Evolutionary conservation across 2,888 invertebrate genomes (phyloP), one percentile per base, ranked within the genome.

Genomic region (Catotricha subobsoleta): DNA sequence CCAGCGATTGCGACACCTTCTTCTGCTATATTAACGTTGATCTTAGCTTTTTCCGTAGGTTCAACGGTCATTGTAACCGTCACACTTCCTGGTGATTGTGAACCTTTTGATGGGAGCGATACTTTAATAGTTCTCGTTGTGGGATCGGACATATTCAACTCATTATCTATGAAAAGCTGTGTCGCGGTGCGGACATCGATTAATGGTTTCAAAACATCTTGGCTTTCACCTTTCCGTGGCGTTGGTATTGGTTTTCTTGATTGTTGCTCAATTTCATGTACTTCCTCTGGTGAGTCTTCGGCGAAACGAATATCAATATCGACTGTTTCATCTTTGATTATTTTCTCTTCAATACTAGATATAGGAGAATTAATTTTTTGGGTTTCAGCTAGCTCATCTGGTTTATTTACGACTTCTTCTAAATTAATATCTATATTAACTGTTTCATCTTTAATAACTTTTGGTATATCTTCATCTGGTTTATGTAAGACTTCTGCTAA

Each of bases 21-120:
- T 48, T 62, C 59, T 12, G 56, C 48, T 33, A 62, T 58, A 27
- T 53, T 57, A 47, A 62, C 54, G 44, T 54, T 57, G 2, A 62
- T 52, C 45, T 62, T 61, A 4, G 51, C 38, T 18, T 46, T 44
- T 6, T 50, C 48, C 16, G 18, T 18, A 12, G 41, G 46, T 16
- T 48, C 50, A 31, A 60, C 46, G 7, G 52, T 51, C 7, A 62
- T 53, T 45, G 52, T 60, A 0, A 62, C 48, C 5, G 53, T 50
- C 40, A 45, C 35, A 19, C 38, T 40, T 1, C 60, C 56, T 35
- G 52, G 50, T 18, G 49, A 48, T 10, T 54, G 50, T 3, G 20
- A 16, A 50, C 63, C 66, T 43, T 67, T 59, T 44, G 66, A 63
- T 18, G 61, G 51, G n/a, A 64, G 56, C 2, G 57, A 52, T 23